These are phyloP conservation scores for Manacus vitellinus DNA, from an alignment of 2,113 vertebrate genomes.

Conservation along the genomic window DNA sequence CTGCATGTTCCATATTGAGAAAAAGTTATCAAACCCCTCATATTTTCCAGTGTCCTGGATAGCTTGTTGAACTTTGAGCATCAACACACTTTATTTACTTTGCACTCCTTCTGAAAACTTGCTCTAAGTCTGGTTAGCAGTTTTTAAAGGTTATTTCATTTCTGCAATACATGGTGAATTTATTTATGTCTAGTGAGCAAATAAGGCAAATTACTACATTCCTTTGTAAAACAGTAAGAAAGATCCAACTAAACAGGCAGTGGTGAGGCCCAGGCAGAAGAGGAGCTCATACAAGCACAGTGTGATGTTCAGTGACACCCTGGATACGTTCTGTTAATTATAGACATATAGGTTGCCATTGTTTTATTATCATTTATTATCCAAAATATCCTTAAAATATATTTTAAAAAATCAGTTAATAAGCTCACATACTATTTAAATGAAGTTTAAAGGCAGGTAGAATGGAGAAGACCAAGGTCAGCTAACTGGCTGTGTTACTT, in stretches of 20 bases:
- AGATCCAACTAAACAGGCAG: not conserved
- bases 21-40: not conserved
- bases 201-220: not conserved
- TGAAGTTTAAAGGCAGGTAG: not conserved
- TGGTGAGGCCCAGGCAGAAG: not conserved
- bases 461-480: not conserved
- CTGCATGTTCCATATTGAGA: not conserved
- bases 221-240: not conserved
- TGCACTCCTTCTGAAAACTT: not conserved
- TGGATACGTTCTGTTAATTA: not conserved
- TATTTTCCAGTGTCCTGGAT: not conserved
- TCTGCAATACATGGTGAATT: accelerated
- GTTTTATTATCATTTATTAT: not conserved
- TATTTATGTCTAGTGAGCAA: not conserved
- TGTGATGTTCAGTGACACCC: not conserved
- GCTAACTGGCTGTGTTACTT: not conserved
- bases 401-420: not conserved
- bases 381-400: not conserved
- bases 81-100: not conserved
- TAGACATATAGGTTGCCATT: not conserved
- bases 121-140: not conserved
- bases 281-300: accelerated
- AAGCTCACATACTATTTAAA: not conserved
- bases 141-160: not conserved
- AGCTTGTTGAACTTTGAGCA: not conserved